These are phyloP conservation scores for Calosoma granatense DNA, from an alignment of 1,140 invertebrate genomes.

Conservation along the genomic window DNA sequence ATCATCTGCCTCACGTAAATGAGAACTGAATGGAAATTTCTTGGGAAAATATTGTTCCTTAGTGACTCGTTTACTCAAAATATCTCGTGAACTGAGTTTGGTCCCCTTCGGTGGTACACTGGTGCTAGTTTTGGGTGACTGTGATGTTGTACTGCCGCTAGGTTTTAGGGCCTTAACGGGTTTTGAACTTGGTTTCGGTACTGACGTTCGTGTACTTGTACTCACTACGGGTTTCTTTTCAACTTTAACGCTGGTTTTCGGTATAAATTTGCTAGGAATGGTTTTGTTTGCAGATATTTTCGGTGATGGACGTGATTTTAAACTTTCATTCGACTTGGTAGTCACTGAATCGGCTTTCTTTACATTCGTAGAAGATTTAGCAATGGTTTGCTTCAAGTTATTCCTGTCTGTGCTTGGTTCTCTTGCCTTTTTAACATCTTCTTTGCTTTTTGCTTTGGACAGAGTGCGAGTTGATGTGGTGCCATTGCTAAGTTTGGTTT, in stretches of 20 bases:
- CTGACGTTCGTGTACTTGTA: not conserved
- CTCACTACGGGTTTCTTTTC: not conserved
- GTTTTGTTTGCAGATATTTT: not conserved
- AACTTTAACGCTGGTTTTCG: not conserved
- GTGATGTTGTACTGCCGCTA: not conserved
- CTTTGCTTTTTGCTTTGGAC: not conserved
- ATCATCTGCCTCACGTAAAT: not conserved
- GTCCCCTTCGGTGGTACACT: not conserved
- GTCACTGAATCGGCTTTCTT: not conserved
- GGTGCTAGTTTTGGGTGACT: not conserved
- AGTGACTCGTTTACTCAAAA: not conserved
- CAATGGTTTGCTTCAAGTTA: not conserved
- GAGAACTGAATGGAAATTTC: not conserved
- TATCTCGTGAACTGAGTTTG: not conserved
- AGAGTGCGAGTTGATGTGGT: not conserved
- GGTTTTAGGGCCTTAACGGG: not conserved
- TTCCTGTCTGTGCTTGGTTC: not conserved
- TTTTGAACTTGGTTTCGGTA: conserved; percentile 1
- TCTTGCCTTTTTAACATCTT: not conserved
- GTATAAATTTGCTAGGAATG: not conserved
- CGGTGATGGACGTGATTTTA: too few relatives aligned
- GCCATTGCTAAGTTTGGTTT: not conserved
- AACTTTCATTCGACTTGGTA: not conserved
- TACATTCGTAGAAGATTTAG: not conserved
- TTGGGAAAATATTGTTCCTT: conserved; percentile 3